Percentiles rank a stretch among this genome's conserved stretches.
phyloP scores from a whole-genome alignment of 2,888 invertebrate genomes.

The Hermaeophaga mercurialis region DNA sequence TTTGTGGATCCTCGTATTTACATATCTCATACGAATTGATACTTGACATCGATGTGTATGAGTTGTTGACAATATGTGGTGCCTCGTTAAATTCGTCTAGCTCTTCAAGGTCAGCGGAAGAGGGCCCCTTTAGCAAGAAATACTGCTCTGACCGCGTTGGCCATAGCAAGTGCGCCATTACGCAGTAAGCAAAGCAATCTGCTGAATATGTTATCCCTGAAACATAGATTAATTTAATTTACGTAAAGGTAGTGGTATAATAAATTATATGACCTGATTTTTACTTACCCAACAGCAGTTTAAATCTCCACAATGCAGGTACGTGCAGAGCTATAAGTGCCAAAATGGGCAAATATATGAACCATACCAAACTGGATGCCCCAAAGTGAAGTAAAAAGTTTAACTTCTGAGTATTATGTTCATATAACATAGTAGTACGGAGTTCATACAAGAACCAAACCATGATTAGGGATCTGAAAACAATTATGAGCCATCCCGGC shows the following conservation, averaged over 20 bases:
- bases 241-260: neutral
- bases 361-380: slow-evolving; percentile 97
- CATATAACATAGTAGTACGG: slow-evolving; percentile 78
- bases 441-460: slow-evolving; percentile 83
- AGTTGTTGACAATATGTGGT: slow-evolving; percentile 77
- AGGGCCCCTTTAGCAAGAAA: slow-evolving; percentile 76
- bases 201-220: slow-evolving; percentile 94
- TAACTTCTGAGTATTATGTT: slow-evolving; percentile 81
- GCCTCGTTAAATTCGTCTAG: slow-evolving; percentile 91
- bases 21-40: slow-evolving; percentile 52
- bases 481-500: slow-evolving; percentile 94
- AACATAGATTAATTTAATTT: slow-evolving; percentile 40
- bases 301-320: slow-evolving; percentile 94
- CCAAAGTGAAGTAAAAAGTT: slow-evolving; percentile 96
- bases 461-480: slow-evolving; percentile 84
- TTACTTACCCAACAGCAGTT: slow-evolving; percentile 84
- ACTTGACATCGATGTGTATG: slow-evolving; percentile 55
- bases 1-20: slow-evolving; percentile 49
- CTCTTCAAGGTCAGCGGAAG: slow-evolving; percentile 78
- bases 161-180: slow-evolving; percentile 95
- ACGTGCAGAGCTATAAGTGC: slow-evolving; percentile 92
- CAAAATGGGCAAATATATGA: slow-evolving; percentile 93
- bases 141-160: slow-evolving; percentile 93
- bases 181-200: slow-evolving; percentile 92
- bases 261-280: too few species aligned